Percentiles rank a stretch among this genome's conserved stretches.
phyloP scores from a whole-genome alignment of 2,113 vertebrate species.

The Pedionomus torquatus region DNA sequence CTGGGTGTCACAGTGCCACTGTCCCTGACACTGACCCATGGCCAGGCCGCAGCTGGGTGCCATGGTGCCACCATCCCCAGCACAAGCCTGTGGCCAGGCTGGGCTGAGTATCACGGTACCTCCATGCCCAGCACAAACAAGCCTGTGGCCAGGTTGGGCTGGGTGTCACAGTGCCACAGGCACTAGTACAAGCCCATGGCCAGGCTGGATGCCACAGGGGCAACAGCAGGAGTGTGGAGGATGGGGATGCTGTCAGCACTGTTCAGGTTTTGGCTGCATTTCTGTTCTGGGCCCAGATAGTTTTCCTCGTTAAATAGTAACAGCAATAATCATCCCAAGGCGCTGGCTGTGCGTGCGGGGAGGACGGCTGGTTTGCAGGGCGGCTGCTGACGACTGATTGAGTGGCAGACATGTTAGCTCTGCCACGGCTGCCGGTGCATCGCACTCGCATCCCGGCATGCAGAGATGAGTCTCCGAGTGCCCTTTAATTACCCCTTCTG shows the following conservation, averaged over 20 bases:
- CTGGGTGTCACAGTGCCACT: too few species aligned
- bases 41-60: not conserved
- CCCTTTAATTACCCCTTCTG: slow-evolving; percentile 68
- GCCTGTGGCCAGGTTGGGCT: not conserved
- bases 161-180: not conserved
- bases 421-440: not conserved
- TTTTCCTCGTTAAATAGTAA: not conserved
- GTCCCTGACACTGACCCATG: too few species aligned
- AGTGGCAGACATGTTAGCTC: not conserved
- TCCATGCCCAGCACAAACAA: not conserved
- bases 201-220: not conserved
- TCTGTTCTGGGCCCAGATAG: not conserved
- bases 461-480: slow-evolving; percentile 12
- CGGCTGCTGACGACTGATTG: not conserved
- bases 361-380: not conserved
- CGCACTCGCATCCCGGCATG: not conserved
- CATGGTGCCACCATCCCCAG: not conserved
- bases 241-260: rapidly evolving
- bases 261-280: not conserved
- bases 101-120: not conserved
- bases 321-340: not conserved
- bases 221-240: not conserved
- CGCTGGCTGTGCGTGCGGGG: not conserved
- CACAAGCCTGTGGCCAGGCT: not conserved
- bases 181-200: not conserved